Evolutionary conservation across 2,888 invertebrate genomes (phyloP).

Genomic region (Lamellibrachia satsuma): DNA sequence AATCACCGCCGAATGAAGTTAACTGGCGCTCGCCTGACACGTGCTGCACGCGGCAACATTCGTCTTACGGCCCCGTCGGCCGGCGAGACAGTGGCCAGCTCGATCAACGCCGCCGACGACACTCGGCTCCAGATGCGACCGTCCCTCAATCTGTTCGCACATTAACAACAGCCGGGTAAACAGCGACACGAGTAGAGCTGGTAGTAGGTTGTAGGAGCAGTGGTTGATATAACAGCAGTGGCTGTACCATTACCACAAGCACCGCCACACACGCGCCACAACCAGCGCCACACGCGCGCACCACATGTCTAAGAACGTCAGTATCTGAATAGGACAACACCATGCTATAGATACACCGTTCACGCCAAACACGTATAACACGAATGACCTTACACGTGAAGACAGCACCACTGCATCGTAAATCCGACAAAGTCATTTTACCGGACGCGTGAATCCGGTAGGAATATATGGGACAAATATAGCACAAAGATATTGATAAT

Average conservation of each 20-base stretch:
- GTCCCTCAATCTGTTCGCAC: constrained; percentile 6
- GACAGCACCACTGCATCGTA: too few species aligned
- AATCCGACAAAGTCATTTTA: too few species aligned
- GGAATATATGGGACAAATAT: too few species aligned
- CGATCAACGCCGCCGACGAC: not conserved
- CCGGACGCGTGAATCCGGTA: too few species aligned
- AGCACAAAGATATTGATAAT: too few species aligned
- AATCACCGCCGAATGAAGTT: not conserved
- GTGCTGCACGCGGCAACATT: not conserved
- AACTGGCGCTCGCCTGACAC: not conserved
- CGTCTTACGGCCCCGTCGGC: not conserved
- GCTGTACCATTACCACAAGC: not conserved
- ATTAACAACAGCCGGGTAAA: constrained; percentile 9
- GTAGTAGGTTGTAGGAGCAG: not conserved
- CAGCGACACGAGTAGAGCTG: not conserved
- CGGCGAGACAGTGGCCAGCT: not conserved
- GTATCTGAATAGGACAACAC: not conserved
- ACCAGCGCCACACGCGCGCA: not conserved
- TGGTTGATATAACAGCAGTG: not conserved
- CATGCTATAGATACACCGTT: not conserved
- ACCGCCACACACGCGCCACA: not conserved
- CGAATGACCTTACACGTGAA: too few species aligned
- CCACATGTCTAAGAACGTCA: not conserved
- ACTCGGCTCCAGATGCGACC: not conserved
- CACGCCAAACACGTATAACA: too few species aligned